Evolutionary conservation across 2,797 vertebrate genomes (phyloP).

Genomic region (Phrynocephalus forsythii): DNA sequence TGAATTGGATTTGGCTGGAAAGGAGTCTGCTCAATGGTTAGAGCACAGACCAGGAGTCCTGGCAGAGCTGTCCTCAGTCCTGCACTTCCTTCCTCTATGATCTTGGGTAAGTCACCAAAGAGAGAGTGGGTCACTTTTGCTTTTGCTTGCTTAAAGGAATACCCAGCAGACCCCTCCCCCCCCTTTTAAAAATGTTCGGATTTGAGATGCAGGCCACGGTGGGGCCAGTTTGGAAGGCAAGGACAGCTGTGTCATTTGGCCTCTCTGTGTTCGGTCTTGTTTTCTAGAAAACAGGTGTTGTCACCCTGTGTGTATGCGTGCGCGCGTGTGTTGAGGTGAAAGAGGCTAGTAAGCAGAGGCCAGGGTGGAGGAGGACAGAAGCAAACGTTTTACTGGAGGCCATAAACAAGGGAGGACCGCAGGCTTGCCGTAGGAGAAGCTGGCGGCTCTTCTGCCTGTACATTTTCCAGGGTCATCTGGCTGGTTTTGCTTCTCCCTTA

Average conservation of each 20-base stretch:
- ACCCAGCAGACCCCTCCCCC: neutral
- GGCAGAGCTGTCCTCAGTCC: neutral
- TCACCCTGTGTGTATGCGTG: too few relatives aligned
- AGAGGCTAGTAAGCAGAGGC: too few relatives aligned
- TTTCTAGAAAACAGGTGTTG: neutral
- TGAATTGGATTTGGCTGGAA: neutral
- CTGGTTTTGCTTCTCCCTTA: neutral
- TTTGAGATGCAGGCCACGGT: neutral
- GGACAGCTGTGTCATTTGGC: too few relatives aligned
- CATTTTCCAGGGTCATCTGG: accelerated
- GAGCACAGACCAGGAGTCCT: neutral
- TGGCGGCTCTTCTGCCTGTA: neutral
- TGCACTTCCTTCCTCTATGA: neutral
- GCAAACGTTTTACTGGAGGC: too few relatives aligned
- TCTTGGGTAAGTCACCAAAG: neutral
- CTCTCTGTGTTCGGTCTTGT: too few relatives aligned
- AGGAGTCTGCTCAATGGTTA: neutral
- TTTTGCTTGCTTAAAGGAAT: too few relatives aligned
- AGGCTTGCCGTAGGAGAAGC: too few relatives aligned
- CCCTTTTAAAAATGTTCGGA: neutral
- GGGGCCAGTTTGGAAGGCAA: neutral
- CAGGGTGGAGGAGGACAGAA: neutral
- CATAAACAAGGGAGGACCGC: too few relatives aligned
- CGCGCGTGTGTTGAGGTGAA: neutral
- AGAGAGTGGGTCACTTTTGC: neutral